phyloP scores from a whole-genome alignment of 2,797 vertebrate species.

The Manis crassicaudata region DNA sequence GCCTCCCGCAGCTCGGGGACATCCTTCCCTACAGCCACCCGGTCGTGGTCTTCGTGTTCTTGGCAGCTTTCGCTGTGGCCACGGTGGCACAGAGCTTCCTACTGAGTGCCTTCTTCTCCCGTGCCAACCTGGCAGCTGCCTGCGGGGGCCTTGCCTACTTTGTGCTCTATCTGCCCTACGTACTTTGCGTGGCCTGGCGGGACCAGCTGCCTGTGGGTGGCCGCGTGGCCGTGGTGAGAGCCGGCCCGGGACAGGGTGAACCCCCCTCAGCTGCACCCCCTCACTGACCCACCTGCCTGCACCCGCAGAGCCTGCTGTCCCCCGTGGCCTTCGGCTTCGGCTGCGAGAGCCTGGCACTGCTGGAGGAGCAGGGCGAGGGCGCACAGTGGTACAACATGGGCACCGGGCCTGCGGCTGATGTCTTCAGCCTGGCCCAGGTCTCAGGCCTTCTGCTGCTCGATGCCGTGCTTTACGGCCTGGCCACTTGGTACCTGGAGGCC shows the following conservation, averaged over 20 bases:
- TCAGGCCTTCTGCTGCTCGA: constrained; percentile 91
- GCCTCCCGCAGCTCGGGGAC: constrained; percentile 87
- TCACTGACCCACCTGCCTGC: neutral
- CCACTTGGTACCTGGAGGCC: constrained; percentile 94
- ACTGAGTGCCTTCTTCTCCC: constrained; percentile 93
- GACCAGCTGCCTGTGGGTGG: constrained; percentile 87
- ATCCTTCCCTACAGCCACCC: constrained; percentile 94
- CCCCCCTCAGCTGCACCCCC: accelerated
- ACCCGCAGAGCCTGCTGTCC: constrained; percentile 91
- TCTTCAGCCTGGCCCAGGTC: constrained; percentile 89
- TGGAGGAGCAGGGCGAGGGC: constrained; percentile 94
- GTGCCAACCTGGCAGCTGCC: constrained; percentile 92
- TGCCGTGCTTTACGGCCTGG: constrained; percentile 87
- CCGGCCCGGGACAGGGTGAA: accelerated
- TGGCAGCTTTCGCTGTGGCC: constrained; percentile 91
- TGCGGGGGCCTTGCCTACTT: constrained; percentile 94
- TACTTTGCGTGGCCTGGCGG: constrained; percentile 93
- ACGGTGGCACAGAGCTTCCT: constrained; percentile 96
- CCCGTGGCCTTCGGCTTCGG: constrained; percentile 96
- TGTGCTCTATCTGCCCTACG: constrained; percentile 92
- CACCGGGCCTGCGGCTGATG: constrained; percentile 87
- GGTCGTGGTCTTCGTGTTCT: constrained; percentile 90
- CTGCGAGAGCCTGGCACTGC: constrained; percentile 94
- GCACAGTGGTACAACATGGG: constrained; percentile 93
- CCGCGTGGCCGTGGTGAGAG: constrained; percentile 88